Evolutionary conservation across 1,140 invertebrate species (phyloP).

Genomic region (Pogonomyrmex californicus): DNA sequence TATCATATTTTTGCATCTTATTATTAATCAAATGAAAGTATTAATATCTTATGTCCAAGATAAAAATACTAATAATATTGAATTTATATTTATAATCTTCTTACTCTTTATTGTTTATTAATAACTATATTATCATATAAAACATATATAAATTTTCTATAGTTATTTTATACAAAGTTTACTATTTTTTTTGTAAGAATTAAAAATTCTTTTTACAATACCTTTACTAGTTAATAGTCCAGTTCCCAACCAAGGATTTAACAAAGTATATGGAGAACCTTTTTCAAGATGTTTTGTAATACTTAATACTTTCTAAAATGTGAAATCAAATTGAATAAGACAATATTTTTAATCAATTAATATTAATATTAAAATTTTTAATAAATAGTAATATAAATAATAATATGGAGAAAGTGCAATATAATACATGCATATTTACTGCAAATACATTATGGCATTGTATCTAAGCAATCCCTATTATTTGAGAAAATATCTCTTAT

Average conservation of each 20-base stretch:
- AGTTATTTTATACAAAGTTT: neutral
- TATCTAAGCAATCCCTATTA: too few species aligned
- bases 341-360: neutral
- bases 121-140: neutral
- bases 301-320: constrained; percentile 75
- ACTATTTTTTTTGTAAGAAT: neutral
- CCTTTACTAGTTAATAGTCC: constrained; percentile 13
- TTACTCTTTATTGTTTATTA: constrained; percentile 85
- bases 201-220: neutral
- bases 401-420: neutral
- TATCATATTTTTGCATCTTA: neutral
- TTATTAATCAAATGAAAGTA: neutral
- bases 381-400: neutral
- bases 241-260: neutral
- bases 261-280: constrained; percentile 73
- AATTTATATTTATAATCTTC: constrained; percentile 84
- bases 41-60: constrained; percentile 88
- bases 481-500: neutral
- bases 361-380: neutral
- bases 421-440: neutral
- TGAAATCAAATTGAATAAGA: constrained; percentile 7
- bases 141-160: neutral
- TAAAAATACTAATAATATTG: constrained; percentile 88
- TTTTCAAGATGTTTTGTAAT: constrained; percentile 88
- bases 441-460: neutral